These are phyloP conservation scores for Hydrotaea diabolus DNA, from an alignment of 2,888 invertebrate genomes.

Conservation along the genomic window DNA sequence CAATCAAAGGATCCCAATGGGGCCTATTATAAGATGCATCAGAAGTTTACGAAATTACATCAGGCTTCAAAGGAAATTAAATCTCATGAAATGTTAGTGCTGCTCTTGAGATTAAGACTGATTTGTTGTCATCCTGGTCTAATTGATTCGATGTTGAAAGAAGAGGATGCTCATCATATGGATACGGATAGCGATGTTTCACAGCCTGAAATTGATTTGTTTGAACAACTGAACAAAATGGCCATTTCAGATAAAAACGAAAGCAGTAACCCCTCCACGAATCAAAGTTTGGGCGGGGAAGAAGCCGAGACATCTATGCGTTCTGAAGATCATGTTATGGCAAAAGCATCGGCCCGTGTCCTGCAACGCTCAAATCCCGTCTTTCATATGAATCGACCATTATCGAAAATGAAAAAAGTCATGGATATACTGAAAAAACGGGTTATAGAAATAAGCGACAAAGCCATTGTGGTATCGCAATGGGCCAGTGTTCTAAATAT, in stretches of 20 bases:
- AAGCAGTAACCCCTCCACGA: constrained; percentile 38
- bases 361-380: constrained; percentile 87
- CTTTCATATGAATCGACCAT: constrained; percentile 83
- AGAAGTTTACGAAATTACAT: constrained; percentile 84
- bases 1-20: constrained; percentile 80
- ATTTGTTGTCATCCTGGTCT: constrained; percentile 94
- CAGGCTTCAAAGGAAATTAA: constrained; percentile 83
- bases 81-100: constrained; percentile 88
- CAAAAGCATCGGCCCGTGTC: constrained; percentile 84
- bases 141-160: constrained; percentile 84
- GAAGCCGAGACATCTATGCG: constrained; percentile 50
- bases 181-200: constrained; percentile 76
- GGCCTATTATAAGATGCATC: constrained; percentile 85
- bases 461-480: constrained; percentile 94
- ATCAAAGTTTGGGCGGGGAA: constrained; percentile 37
- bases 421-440: constrained; percentile 83
- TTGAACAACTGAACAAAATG: constrained; percentile 85
- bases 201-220: constrained; percentile 83
- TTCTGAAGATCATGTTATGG: constrained; percentile 80
- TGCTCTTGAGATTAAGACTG: constrained; percentile 92
- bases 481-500: constrained; percentile 93
- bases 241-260: constrained; percentile 80
- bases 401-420: constrained; percentile 85
- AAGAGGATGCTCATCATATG: constrained; percentile 75
- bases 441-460: constrained; percentile 83